phyloP scores from a whole-genome alignment of 2,888 invertebrate species.

The Syrphus vitripennis region DNA sequence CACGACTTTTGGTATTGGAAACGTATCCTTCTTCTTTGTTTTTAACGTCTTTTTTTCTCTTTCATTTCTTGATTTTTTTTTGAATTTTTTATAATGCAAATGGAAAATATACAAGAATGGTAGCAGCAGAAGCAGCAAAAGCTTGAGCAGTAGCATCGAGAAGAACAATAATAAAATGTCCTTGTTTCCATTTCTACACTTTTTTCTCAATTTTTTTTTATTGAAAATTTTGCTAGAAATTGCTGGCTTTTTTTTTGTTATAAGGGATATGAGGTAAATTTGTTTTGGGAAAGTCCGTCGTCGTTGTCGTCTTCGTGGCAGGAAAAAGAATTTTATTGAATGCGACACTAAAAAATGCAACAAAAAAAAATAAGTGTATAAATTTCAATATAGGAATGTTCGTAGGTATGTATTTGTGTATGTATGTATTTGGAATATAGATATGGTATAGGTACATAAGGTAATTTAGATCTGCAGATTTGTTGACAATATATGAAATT shows the following conservation, averaged over 20 bases:
- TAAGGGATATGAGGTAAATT: not conserved
- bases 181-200: conserved; percentile 12
- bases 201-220: conserved; percentile 9
- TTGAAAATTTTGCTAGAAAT: conserved; percentile 29
- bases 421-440: no score
- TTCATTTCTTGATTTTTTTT: not conserved
- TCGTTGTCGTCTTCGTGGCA: not conserved
- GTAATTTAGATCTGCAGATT: not conserved
- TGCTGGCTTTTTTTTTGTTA: not conserved
- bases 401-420: not conserved
- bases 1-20: conserved; percentile 53
- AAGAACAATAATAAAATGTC: conserved; percentile 50
- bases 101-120: conserved; percentile 14
- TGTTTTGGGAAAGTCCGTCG: not conserved
- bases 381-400: not conserved
- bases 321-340: conserved; percentile 49
- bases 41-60: not conserved
- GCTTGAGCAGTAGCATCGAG: not conserved
- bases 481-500: not conserved
- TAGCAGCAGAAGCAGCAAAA: conserved; percentile 1
- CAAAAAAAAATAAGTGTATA: not conserved
- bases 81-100: conserved; percentile 42
- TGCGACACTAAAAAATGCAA: conserved; percentile 35
- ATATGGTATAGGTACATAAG: no score
- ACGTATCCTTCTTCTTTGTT: conserved; percentile 24